Base-by-base conservation (phyloP, 2,797 vertebrate species). In the Sebastes nivosus region DNA sequence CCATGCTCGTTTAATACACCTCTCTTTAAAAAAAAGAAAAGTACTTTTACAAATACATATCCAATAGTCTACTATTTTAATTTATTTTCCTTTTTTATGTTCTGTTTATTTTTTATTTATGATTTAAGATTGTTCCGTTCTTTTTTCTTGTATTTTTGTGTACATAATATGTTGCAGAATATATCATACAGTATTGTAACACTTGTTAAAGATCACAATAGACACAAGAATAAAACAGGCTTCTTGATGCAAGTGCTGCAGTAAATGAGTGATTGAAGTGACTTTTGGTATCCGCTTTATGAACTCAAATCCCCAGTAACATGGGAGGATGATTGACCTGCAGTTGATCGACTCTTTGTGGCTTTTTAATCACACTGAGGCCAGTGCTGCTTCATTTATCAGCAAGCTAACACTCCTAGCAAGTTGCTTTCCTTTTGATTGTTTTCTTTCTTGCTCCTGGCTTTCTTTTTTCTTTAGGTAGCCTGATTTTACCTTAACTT, bases 321-420 rank as follows among this genome's bases (percentile, higher is more conserved):
- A 61, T 71, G 54, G 64, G 55, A 52, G 11, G 68, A 70, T 25
- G 77, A 70, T 52, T 30, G 60, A 34, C 25, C 36, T 66, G 36
- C 18, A 36, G 58, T 30, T 61, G 52, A 72, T 38, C 20, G 22
- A 36, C 55, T 72, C 27, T 36, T 13, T 58, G 58, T 58, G 36
- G 34, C 67, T 42, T 20, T 68, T 75, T 64, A 27, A 27, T 79
- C 85, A 80, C 52, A 74, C 63, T n/a, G 18, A 38, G 16, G 34
- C 65, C 46, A 46, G 16, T 16, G 54, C 16, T 42, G 59, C 20
- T 52, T 38, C 29, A 55, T 77, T 81, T 60, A 75, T 64, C 58
- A 81, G 61, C 25, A 32, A 30, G 16, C 38, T 10, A 36, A 61
- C 52, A 67, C 36, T 34, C 2, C 10, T 2, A 29, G 32, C 14